Conservation (phyloP, 2,888 invertebrate genomes). For the Agriopis leucophaearia region DNA sequence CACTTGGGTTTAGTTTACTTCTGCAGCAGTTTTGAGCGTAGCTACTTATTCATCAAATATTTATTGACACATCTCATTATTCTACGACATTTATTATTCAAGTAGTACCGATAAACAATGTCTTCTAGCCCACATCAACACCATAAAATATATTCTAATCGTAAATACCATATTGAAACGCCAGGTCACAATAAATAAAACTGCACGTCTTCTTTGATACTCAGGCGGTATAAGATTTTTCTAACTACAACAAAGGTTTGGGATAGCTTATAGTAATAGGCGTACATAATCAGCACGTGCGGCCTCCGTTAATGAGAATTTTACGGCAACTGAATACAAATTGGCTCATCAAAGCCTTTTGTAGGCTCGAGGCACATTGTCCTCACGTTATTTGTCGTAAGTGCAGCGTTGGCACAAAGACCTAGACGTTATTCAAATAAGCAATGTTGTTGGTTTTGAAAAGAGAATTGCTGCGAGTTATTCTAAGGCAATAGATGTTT, state of each 20-base stretch:
- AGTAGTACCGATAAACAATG: conserved; percentile 30
- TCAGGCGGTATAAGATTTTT: background rate
- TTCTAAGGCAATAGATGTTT: background rate
- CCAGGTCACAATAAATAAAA: conserved; percentile 7
- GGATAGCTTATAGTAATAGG: background rate
- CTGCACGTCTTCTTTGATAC: background rate
- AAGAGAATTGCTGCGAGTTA: background rate
- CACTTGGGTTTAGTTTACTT: too few species aligned
- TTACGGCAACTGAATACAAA: conserved; percentile 67
- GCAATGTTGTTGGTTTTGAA: background rate
- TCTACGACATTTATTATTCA: conserved; percentile 27
- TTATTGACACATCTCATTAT: background rate
- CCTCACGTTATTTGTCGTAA: conserved; percentile 20
- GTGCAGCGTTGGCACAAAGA: conserved; percentile 19
- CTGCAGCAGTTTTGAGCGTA: too few species aligned
- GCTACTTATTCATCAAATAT: background rate
- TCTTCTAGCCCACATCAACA: conserved; percentile 22
- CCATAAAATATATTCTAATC: conserved; percentile 13
- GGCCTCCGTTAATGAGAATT: conserved; percentile 68
- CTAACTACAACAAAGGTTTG: conserved; percentile 8
- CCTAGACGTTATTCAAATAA: conserved; percentile 18
- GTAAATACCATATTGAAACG: background rate
- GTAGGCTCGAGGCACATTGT: conserved; percentile 17
- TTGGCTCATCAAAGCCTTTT: conserved; percentile 38
- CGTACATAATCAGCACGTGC: conserved; percentile 58